Evolutionary conservation across 2,888 invertebrate genomes (phyloP).

Genomic region (Agrotis puta): DNA sequence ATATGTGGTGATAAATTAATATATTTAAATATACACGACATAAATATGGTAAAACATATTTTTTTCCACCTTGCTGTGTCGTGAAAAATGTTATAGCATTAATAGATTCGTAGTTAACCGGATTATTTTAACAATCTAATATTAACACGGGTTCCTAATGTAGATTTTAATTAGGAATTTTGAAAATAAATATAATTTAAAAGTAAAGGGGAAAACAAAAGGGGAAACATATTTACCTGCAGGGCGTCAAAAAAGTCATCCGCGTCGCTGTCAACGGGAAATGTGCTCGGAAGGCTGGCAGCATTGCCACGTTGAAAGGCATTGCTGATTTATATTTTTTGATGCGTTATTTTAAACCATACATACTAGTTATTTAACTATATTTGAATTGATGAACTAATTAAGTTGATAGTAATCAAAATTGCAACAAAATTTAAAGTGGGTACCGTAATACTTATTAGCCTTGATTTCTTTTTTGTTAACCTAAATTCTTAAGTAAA

Average conservation of each 20-base stretch:
- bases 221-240: too few species aligned
- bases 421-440: background rate
- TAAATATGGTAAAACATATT: conserved; percentile 28
- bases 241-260: too few species aligned
- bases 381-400: conserved; percentile 10
- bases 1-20: conserved; percentile 27
- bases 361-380: background rate
- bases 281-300: too few species aligned
- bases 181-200: too few species aligned
- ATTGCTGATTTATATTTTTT: background rate
- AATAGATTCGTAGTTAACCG: background rate
- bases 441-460: background rate
- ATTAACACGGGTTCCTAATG: too few species aligned
- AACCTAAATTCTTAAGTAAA: background rate
- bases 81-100: conserved; percentile 11
- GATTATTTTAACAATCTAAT: background rate
- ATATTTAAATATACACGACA: conserved; percentile 48
- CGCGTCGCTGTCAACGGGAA: too few species aligned
- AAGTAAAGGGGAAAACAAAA: too few species aligned
- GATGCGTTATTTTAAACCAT: background rate
- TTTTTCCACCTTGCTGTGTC: background rate
- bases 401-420: background rate
- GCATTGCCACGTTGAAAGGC: too few species aligned
- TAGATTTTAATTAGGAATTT: too few species aligned
- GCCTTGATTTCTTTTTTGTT: background rate